A percentile compares a stretch with the other conserved stretches of the same genome.
Evolutionary conservation across 2,888 invertebrate species (phyloP).

Genomic region (Lepidocyrtoides sp.): DNA sequence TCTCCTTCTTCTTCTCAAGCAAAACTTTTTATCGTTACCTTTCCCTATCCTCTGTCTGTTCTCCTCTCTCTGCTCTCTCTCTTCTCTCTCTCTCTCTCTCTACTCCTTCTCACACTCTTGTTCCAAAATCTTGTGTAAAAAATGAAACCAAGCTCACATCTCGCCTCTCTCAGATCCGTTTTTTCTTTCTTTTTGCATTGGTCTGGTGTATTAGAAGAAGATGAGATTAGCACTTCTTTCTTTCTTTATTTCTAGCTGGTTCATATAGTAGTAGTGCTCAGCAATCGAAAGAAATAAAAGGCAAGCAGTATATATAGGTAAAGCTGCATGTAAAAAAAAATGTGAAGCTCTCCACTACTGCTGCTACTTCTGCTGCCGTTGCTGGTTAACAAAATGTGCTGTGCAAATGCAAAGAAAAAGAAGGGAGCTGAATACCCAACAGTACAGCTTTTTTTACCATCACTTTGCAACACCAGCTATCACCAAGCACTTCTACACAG

Average conservation of each 20-base stretch:
- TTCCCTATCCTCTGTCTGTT: constrained; percentile 28
- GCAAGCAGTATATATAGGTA: background rate
- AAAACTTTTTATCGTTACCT: constrained; percentile 25
- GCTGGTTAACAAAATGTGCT: constrained; percentile 12
- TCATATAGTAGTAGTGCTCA: background rate
- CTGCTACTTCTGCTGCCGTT: background rate
- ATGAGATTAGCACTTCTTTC: constrained; percentile 50
- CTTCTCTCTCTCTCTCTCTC: background rate
- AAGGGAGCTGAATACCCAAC: background rate
- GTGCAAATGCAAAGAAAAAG: background rate
- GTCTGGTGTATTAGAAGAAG: background rate
- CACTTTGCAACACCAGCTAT: constrained; percentile 7
- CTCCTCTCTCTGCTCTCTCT: constrained; percentile 30
- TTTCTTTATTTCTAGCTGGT: background rate
- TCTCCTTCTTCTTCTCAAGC: background rate
- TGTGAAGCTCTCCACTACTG: background rate
- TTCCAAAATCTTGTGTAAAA: constrained; percentile 5
- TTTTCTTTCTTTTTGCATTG: background rate
- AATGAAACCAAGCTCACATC: constrained; percentile 23
- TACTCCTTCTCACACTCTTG: background rate
- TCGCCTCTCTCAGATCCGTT: background rate
- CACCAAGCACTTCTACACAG: constrained; percentile 37
- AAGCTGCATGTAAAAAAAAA: constrained; percentile 15
- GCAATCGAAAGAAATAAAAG: background rate
- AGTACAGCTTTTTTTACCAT: constrained; percentile 9